Conservation (phyloP, 2,113 vertebrate genomes). For the Pelecanus crispus region DNA sequence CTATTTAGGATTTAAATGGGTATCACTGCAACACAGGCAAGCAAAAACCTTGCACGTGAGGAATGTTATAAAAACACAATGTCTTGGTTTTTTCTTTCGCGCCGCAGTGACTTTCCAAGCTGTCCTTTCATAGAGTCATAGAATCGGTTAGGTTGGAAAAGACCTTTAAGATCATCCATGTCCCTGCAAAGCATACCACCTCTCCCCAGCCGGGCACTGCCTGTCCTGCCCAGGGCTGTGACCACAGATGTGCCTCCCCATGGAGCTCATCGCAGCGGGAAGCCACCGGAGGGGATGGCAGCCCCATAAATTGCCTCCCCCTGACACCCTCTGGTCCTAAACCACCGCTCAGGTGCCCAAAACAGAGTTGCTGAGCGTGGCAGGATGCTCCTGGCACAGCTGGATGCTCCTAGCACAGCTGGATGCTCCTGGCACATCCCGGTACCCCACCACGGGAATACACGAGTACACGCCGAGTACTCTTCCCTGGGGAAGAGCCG, state of each 20-base stretch:
- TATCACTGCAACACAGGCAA: not conserved
- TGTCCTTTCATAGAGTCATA: no score
- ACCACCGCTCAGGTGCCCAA: not conserved
- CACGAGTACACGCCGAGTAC: rapidly evolving
- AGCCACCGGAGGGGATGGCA: not conserved
- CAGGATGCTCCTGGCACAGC: not conserved
- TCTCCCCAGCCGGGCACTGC: not conserved
- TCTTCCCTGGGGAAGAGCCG: not conserved
- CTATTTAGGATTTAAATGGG: not conserved
- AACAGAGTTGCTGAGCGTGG: not conserved
- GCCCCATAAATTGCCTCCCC: not conserved
- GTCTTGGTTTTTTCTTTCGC: not conserved
- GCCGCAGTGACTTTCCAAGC: not conserved
- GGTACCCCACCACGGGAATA: rapidly evolving
- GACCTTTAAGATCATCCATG: no score
- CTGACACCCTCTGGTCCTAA: not conserved
- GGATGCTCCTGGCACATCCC: not conserved
- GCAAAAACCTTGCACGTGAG: not conserved
- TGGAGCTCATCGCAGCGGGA: rapidly evolving
- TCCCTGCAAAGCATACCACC: not conserved
- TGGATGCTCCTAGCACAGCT: not conserved
- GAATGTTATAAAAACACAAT: not conserved
- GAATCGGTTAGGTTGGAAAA: no score
- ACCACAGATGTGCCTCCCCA: rapidly evolving
- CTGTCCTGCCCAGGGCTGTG: rapidly evolving